phyloP scores from a whole-genome alignment of 2,113 vertebrate species.

The Sceloporus undulatus region DNA sequence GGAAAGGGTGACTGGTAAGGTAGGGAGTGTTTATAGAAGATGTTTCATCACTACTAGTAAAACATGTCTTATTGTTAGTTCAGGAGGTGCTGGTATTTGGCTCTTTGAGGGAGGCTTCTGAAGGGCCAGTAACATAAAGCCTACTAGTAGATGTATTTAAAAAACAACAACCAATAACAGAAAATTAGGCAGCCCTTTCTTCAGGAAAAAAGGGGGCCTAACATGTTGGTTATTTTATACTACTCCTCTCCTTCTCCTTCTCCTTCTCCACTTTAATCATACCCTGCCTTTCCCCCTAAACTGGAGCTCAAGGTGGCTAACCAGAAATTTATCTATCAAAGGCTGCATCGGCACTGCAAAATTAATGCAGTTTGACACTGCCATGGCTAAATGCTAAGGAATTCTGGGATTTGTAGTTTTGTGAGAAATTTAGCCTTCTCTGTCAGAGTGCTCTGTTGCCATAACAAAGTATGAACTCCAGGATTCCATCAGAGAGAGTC shows the following conservation, averaged over 20 bases:
- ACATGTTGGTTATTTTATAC: slow-evolving; percentile 42
- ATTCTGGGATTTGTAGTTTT: too few relatives aligned
- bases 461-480: too few relatives aligned
- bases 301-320: neutral
- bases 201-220: slow-evolving; percentile 53
- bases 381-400: too few relatives aligned
- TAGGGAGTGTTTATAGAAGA: slow-evolving; percentile 84
- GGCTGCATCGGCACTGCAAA: too few relatives aligned
- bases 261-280: too few relatives aligned
- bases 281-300: neutral
- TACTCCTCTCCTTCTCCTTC: neutral
- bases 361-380: too few relatives aligned
- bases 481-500: too few relatives aligned
- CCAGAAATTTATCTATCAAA: neutral
- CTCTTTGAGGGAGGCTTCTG: slow-evolving; percentile 75
- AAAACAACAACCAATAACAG: slow-evolving; percentile 24
- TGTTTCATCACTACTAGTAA: slow-evolving; percentile 83
- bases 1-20: slow-evolving; percentile 71
- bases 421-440: too few relatives aligned
- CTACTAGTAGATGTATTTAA: slow-evolving; percentile 57
- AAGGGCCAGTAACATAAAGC: slow-evolving; percentile 71
- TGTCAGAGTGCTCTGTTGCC: too few relatives aligned
- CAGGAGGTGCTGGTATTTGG: slow-evolving; percentile 80
- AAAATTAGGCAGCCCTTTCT: slow-evolving; percentile 47
- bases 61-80: slow-evolving; percentile 83